Evolutionary conservation across 2,113 vertebrate species (phyloP), one percentile per base, ranked within the genome.

Genomic region (Datnioides undecimradiatus): DNA sequence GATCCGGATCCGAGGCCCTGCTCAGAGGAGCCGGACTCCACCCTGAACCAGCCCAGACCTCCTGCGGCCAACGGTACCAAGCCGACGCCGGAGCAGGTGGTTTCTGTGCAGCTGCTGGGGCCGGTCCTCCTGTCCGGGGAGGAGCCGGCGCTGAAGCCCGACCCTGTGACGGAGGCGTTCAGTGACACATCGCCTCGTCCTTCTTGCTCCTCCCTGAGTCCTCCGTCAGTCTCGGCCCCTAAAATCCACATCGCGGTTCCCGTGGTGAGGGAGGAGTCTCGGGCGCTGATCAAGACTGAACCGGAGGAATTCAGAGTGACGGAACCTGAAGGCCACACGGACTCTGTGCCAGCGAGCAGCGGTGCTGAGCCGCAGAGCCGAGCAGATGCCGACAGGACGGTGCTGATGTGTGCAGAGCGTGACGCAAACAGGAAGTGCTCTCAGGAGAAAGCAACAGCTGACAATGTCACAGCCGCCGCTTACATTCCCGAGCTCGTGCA

Each of bases 221-320:
- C 71, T 13, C 31, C 64, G 6, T 5, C 66, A 2, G 23, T 19
- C 19, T 23, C 52, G 0, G 17, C 1, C 21, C 58, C 87, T 3
- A 46, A 69, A 36, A 4, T 74, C 46, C 74, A 57, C 0, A 0
- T 27, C 0, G 66, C 80, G 0, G 29, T 49, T 12, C 83, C 69
- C 0, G 63, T 14, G 0, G 25, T 58, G 5, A 27, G 33, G 46
- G 80, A 67, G 64, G 80, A 83, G 31, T 46, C 70, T 0, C 57
- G 0, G 27, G 11, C 6, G 10, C 70, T 27, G 0, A 65, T 95
- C 41, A 95, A 95, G 77, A 46, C 51, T 0, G 94, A 95, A 63
- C 87, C 87, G 0, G 78, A 86, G 14, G 92, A 93, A 13, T 77
- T 54, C 4, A 78, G 43, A 31, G 85, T 91, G 70, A 76, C 60